Base-by-base conservation (phyloP, 2,797 vertebrate species). In the Crocodylus rhombifer region DNA sequence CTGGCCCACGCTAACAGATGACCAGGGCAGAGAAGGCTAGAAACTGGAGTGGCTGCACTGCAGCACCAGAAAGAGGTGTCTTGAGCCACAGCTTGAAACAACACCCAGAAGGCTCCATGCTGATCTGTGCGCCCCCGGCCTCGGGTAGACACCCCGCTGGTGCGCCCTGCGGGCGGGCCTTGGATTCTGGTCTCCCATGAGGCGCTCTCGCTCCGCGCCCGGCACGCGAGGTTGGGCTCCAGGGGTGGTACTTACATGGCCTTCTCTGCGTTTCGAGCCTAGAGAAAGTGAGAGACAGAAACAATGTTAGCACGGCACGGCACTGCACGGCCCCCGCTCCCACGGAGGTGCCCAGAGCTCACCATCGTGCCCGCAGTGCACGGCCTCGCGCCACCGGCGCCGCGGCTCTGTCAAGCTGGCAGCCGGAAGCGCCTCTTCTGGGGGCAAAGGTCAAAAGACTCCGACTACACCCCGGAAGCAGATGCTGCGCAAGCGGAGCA, bases 221-320 rank as follows among this genome's bases (percentile, higher is more conserved):
- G 42, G 42, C 42, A 51, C 42, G 42, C 42, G 42, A 25, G 30
- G 57, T 4, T 15, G 58, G 60, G 58, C 64, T 71, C 1, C 20
- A 30, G 7, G 6, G 3, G 80, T 28, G 20, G 82, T 94, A 99
- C 99, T 99, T 90, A 99, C 99, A 99, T 99, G 95, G 99, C 99
- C 96, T 99, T 99, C 92, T 99, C 99, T 30, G 99, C 99, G 91
- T 99, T 99, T 65, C 99, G 98, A 84, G 99, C 99, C 99, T 99
- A 93, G 92, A 87, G 7, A 94, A 33, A 97, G 77, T 71, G 14
- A 84, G 65, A 36, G 18, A 95, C 82, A 56, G 9, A 14, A 5
- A 51, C 2, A 25, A 6, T 1, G 3, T 2, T 1, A 42, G 51
- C 20, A 0, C 23, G 4, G 18, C 21, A 7, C 60, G 12, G 25